Base-by-base conservation (phyloP, 2,888 invertebrate genomes). In the Choreutis nemorana region DNA sequence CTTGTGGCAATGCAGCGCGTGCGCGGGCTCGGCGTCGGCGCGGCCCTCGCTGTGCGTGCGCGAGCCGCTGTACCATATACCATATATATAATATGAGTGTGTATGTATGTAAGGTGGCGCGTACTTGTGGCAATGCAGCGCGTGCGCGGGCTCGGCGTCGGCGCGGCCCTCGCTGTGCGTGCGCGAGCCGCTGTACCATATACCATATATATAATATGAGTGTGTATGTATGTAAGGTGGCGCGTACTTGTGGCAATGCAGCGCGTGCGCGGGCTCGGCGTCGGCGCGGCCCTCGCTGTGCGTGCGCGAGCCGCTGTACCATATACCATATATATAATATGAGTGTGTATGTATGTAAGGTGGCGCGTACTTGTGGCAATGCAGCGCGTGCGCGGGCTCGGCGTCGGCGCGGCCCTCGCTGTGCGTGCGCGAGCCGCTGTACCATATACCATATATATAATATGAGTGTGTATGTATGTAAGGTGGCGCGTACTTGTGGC, bases 131-230 rank as follows among this genome's bases (percentile, higher is more conserved):
- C n/a, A n/a, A n/a, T n/a, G n/a, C n/a, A n/a, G n/a, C n/a, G n/a
- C n/a, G n/a, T n/a, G n/a, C n/a, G n/a, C n/a, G n/a, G n/a, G n/a
- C n/a, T n/a, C n/a, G n/a, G n/a, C n/a, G n/a, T n/a, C n/a, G 63
- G 86, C 87, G 56, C 84, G 86, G 26, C 85, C 81, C 15, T 46
- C 87, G 28, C 22, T 89, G 36, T 81, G 78, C 7, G 83, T 83
- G 51, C 82, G 21, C 23, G n/a, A n/a, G n/a, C n/a, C n/a, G n/a
- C n/a, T n/a, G n/a, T n/a, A n/a, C n/a, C n/a, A n/a, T n/a, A n/a
- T n/a, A n/a, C n/a, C n/a, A n/a, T n/a, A n/a, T n/a, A n/a, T n/a
- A n/a, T n/a, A n/a, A n/a, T n/a, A n/a, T n/a, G n/a, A n/a, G n/a
- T n/a, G n/a, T n/a, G n/a, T n/a, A n/a, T n/a, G n/a, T n/a, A n/a